Conservation (phyloP, 2,113 vertebrate genomes). For the Hippocampus guttulatus region DNA sequence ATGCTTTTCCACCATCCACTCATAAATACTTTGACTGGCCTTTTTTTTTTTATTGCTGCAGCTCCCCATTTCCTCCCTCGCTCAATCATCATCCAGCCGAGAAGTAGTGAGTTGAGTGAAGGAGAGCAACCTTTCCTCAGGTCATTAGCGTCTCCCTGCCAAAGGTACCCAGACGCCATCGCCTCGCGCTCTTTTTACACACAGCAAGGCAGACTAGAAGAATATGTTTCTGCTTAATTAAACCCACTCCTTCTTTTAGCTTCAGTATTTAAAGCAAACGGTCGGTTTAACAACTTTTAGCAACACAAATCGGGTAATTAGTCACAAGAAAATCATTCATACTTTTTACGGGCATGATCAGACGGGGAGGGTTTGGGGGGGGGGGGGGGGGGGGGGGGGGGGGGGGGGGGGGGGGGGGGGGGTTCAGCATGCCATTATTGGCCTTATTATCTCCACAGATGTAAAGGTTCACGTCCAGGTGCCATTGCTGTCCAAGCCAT, state of each 20-base stretch:
- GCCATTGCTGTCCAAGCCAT: neutral
- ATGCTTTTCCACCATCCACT: conserved; percentile 24
- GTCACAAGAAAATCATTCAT: conserved; percentile 76
- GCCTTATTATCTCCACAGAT: neutral
- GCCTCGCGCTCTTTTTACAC: conserved; percentile 57
- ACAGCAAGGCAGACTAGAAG: conserved; percentile 61
- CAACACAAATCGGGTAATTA: conserved; percentile 77
- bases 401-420: conserved; percentile 12
- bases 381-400: conserved; percentile 13
- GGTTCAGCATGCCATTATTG: conserved; percentile 34
- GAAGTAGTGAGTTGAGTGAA: conserved; percentile 42
- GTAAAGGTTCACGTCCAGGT: conserved; percentile 19
- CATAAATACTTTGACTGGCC: conserved; percentile 38
- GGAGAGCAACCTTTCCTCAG: conserved; percentile 52
- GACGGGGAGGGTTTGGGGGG: conserved; percentile 26
- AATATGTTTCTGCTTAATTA: conserved; percentile 79
- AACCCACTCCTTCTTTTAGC: conserved; percentile 74
- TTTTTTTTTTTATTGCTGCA: conserved; percentile 50
- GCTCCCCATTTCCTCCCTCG: conserved; percentile 38
- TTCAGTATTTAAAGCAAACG: conserved; percentile 75
- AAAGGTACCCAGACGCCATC: conserved; percentile 55
- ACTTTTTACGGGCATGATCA: conserved; percentile 70
- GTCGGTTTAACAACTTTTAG: conserved; percentile 77
- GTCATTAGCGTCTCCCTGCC: conserved; percentile 62
- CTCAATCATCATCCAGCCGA: conserved; percentile 52